These are phyloP conservation scores for Drosophila anceps DNA, from an alignment of 2,888 invertebrate genomes.

Conservation along the genomic window DNA sequence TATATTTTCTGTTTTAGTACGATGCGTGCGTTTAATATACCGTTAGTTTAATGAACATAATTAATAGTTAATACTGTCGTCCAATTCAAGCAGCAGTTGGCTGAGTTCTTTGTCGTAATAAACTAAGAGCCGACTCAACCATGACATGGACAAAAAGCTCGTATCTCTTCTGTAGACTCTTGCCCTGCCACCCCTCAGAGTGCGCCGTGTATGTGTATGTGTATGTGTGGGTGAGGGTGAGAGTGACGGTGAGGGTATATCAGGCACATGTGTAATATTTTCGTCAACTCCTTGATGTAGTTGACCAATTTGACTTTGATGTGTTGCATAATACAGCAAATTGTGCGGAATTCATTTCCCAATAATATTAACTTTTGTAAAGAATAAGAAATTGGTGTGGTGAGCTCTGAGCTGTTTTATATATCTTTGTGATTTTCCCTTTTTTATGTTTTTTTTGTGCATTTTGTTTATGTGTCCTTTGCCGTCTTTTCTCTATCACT, in stretches of 20 bases:
- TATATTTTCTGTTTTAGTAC: slow-evolving; percentile 10
- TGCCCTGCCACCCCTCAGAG: too few relatives aligned
- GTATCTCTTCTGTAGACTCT: neutral
- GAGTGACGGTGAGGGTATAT: neutral
- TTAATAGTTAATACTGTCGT: slow-evolving; percentile 54
- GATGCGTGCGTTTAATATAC: slow-evolving; percentile 69
- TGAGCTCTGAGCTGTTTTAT: too few relatives aligned
- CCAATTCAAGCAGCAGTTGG: neutral
- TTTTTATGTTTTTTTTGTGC: too few relatives aligned
- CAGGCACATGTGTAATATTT: slow-evolving; percentile 35
- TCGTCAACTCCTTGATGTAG: slow-evolving; percentile 34
- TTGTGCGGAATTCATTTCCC: neutral
- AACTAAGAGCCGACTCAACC: slow-evolving; percentile 16
- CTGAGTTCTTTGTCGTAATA: neutral
- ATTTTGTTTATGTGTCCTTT: too few relatives aligned
- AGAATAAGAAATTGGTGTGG: too few relatives aligned
- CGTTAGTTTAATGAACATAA: slow-evolving; percentile 61
- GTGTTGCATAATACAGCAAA: neutral
- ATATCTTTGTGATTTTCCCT: too few relatives aligned
- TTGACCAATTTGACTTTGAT: neutral
- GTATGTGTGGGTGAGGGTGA: too few relatives aligned
- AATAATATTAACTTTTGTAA: too few relatives aligned
- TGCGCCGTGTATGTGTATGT: too few relatives aligned
- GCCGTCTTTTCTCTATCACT: too few relatives aligned
- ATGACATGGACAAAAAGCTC: slow-evolving; percentile 4